Evolutionary conservation across 2,797 vertebrate genomes (phyloP), one percentile per base, ranked within the genome.

Genomic region (Melopsittacus undulatus): DNA sequence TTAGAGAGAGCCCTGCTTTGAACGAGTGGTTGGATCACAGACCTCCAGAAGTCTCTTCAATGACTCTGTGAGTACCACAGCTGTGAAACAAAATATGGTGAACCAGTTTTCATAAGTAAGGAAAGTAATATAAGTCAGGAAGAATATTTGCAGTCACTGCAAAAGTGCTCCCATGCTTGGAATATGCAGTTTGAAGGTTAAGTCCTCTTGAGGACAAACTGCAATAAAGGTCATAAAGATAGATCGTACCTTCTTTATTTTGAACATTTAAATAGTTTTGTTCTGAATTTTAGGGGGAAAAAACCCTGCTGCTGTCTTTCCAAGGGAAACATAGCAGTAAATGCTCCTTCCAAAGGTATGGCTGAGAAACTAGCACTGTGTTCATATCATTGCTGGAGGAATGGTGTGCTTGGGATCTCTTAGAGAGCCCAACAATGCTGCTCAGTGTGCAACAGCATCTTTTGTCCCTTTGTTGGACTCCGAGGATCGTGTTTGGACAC

Each of bases 101-200:
- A 18, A 42, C 34, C 45, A 63, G n/a, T 59, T 91, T 67, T 74
- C n/a, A 26, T 69, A 90, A 66, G 27, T 34, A 87, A 83, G 23
- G 16, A 29, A 89, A 84, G 38, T 68, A 82, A 72, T 76, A 18
- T 61, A 84, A 82, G 5, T 30, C 32, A 66, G 51, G 29, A 85
- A 73, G 26, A 76, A 64, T 67, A 80, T 70, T 63, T 92, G 59
- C 56, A 74, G 73, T 36, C 17, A 38, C 43, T 70, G 68, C 68
- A 73, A 81, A 88, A 93, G 46, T 68, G 14, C 12, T 84, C 22
- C 18, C 34, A 43, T 83, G 29, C 29, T 86, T 80, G 34, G 62
- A 90, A 91, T 59, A 77, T 21, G 7, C 40, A 70, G 8, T 70
- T 57, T 67, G 51, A 81, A 70, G 69, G 21, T 74, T 70, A 92